Base-by-base conservation (phyloP, 2,113 vertebrate species). In the Procavia capensis region DNA sequence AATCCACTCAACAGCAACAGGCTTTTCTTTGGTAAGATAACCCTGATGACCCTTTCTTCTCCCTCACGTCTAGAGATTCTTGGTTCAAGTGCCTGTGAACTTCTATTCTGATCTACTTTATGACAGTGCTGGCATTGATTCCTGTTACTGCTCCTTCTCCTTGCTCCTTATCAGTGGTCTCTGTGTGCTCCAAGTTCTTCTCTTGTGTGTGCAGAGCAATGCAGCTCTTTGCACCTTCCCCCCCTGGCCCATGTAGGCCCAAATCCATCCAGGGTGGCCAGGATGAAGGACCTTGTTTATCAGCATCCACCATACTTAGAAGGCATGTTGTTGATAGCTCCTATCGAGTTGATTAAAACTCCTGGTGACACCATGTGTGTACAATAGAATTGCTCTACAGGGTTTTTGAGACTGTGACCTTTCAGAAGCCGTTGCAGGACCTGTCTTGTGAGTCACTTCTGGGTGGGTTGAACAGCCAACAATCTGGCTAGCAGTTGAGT, bases 211-310 rank as follows among this genome's bases (percentile, higher is more conserved):
- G 24, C 47, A 66, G 85, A 54, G 20, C 57, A 43, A 39, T 25
- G 9, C 68, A 74, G 41, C n/a, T 36, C 6, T 78, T 50, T 66
- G 57, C 2, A 43, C 14, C 39, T 66, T 10, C 14, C 20, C 14
- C 0, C 1, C 3, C 25, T 9, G 57, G n/a, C n/a, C n/a, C n/a
- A n/a, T 50, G 14, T 19, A 16, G 13, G 7, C 47, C 17, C 45
- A 61, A 68, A 92, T 47, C 13, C 1, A n/a, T 22, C 43, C 36
- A 25, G 31, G 31, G 50, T 24, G 43, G 34, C 27, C 4, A 59
- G 76, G n/a, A 25, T 3, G 5, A 43, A 61, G 22, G 8, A 4
- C 6, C 54, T 66, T 16, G 0, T 3, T 41, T 29, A 31, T 29
- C n/a, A 90, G 41, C 9, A 19, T 4, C 39, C 0, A 11, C 19